Conservation (phyloP, 2,113 vertebrate genomes). For the Crotalus horridus region DNA sequence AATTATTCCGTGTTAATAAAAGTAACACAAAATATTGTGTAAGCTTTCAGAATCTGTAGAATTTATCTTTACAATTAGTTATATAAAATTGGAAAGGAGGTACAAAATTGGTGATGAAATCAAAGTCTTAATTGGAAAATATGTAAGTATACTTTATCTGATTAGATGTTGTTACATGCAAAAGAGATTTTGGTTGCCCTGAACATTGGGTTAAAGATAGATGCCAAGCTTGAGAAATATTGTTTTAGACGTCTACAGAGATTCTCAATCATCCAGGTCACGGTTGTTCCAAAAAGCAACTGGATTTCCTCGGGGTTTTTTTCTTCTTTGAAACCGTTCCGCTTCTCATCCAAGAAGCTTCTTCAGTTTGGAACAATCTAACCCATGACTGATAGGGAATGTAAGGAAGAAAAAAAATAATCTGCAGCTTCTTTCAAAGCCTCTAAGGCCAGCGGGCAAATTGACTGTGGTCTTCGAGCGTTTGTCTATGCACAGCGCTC, state of each 20-base stretch:
- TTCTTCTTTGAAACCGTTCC: too few species aligned
- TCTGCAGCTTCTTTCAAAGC: background rate
- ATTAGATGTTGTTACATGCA: background rate
- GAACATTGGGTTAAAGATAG: background rate
- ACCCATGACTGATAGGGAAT: background rate
- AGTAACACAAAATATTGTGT: background rate
- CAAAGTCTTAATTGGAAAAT: background rate
- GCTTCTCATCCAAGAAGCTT: too few species aligned
- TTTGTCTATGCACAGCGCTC: background rate
- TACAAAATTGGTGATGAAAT: background rate
- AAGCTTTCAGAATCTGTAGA: background rate
- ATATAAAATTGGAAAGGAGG: background rate
- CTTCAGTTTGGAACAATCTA: background rate
- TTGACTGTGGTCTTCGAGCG: background rate
- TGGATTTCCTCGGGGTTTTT: too few species aligned
- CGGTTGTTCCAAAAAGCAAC: too few species aligned
- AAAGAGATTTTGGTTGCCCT: background rate
- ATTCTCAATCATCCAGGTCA: too few species aligned
- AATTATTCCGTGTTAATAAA: background rate
- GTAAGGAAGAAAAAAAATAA: background rate
- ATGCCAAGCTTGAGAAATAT: background rate
- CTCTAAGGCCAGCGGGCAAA: background rate
- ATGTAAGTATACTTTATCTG: background rate
- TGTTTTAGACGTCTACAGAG: background rate
- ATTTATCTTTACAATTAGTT: background rate